Evolutionary conservation across 2,888 invertebrate genomes (phyloP).

Genomic region (Stramonita haemastoma): DNA sequence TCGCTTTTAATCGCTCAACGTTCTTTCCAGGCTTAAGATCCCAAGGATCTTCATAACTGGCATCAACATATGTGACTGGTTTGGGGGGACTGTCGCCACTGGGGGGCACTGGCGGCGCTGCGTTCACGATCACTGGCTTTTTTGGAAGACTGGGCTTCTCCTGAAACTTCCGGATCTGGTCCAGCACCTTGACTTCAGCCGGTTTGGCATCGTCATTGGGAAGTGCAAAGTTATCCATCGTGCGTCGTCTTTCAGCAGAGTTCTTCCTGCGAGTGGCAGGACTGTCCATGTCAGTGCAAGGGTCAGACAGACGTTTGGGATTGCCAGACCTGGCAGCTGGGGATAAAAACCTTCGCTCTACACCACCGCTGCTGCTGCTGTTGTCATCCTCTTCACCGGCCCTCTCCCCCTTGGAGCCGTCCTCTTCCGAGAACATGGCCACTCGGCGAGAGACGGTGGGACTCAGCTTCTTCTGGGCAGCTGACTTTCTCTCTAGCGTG

Average conservation of each 20-base stretch:
- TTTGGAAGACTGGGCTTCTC: slow-evolving; percentile 44
- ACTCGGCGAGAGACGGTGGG: slow-evolving; percentile 27
- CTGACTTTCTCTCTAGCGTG: slow-evolving; percentile 27
- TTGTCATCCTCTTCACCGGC: not conserved
- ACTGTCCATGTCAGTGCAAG: not conserved
- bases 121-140: slow-evolving; percentile 38
- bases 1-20: slow-evolving; percentile 20
- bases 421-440: slow-evolving; percentile 21
- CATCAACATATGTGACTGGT: not conserved
- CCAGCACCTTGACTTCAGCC: slow-evolving; percentile 54
- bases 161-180: slow-evolving; percentile 61
- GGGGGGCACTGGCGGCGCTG: not conserved
- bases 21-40: slow-evolving; percentile 22
- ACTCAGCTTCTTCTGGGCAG: slow-evolving; percentile 12
- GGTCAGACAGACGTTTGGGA: slow-evolving; percentile 38
- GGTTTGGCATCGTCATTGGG: not conserved
- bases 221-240: slow-evolving; percentile 36
- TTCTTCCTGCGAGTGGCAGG: slow-evolving; percentile 16
- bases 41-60: slow-evolving; percentile 36
- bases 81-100: not conserved
- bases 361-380: not conserved
- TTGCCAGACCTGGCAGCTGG: slow-evolving; percentile 8
- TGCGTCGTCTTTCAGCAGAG: slow-evolving; percentile 45
- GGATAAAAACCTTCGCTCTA: slow-evolving; percentile 26
- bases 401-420: not conserved